phyloP scores from a whole-genome alignment of 2,113 vertebrate species.

The Pseudorectes ferrugineus region DNA sequence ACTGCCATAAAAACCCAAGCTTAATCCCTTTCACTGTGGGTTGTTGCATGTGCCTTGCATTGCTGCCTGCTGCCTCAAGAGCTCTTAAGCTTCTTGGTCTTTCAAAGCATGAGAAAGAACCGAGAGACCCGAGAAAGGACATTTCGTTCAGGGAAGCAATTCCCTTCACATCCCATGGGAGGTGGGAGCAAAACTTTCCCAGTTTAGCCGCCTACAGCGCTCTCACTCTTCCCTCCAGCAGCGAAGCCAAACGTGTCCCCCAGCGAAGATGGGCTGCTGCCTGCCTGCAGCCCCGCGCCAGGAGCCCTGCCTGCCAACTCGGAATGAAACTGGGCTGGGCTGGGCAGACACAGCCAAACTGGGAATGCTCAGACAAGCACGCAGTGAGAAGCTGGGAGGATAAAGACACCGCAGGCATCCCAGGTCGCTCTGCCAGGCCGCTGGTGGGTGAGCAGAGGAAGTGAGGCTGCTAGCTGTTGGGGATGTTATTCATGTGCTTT shows the following conservation, averaged over 20 bases:
- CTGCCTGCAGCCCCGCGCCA: neutral
- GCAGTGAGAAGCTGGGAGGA: neutral
- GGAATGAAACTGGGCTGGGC: neutral
- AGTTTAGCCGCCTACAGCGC: neutral
- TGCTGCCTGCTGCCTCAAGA: neutral
- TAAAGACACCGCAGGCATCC: neutral
- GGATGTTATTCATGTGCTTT: constrained; percentile 20
- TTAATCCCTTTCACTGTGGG: neutral
- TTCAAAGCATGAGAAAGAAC: neutral
- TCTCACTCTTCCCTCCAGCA: neutral
- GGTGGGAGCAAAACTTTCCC: neutral
- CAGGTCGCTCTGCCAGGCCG: constrained; percentile 17
- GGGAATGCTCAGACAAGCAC: neutral
- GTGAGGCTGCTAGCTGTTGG: constrained; percentile 7
- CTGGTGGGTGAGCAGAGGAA: constrained; percentile 30
- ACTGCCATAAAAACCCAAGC: neutral
- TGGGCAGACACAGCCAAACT: neutral
- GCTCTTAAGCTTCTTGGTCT: neutral
- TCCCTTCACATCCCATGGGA: neutral
- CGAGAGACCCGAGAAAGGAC: neutral
- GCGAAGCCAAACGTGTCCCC: neutral
- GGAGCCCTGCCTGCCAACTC: neutral
- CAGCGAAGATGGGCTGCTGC: neutral
- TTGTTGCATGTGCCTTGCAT: neutral
- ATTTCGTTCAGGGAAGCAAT: neutral